Percentiles rank a stretch among this genome's conserved stretches.
These are phyloP conservation scores for Formica aserva DNA, from an alignment of 2,888 invertebrate species.

Conservation along the genomic window DNA sequence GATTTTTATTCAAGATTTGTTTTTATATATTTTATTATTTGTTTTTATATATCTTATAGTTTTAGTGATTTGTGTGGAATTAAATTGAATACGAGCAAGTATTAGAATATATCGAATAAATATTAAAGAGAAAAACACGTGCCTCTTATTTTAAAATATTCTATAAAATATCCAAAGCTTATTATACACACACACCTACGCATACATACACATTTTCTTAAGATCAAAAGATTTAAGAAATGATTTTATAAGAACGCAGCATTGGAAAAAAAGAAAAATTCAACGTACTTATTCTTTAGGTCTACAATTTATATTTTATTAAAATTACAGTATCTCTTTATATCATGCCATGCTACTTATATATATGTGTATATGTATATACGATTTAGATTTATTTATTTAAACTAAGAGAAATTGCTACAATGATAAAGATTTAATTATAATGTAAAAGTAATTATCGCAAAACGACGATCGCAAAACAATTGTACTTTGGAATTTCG, in stretches of 20 bases:
- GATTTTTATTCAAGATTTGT: not conserved
- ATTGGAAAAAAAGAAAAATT: slow-evolving; percentile 34
- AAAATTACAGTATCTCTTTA: slow-evolving; percentile 25
- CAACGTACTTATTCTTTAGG: slow-evolving; percentile 22
- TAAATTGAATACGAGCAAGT: not conserved
- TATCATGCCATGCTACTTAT: slow-evolving; percentile 25
- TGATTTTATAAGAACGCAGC: not conserved
- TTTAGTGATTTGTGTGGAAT: not conserved
- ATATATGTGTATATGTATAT: not conserved
- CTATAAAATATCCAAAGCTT: slow-evolving; percentile 23
- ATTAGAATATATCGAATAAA: not conserved
- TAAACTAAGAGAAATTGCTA: slow-evolving; percentile 12
- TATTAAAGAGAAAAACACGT: not conserved
- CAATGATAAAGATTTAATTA: slow-evolving; percentile 2
- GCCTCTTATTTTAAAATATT: not conserved
- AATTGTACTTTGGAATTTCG: not conserved
- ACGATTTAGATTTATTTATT: slow-evolving; percentile 1
- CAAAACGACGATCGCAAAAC: not conserved
- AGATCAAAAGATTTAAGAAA: not conserved
- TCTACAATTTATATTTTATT: slow-evolving; percentile 25
- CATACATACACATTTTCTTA: not conserved
- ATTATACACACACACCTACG: not conserved
- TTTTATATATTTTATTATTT: not conserved
- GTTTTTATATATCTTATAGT: not conserved
- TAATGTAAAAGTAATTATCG: slow-evolving; percentile 17